Evolutionary conservation across 2,113 vertebrate genomes (phyloP).

Genomic region (western clawed frog (Xenopus tropicalis)): UCB_Xtro_10.0 CM004445.2:20996501-20997000

Average conservation of each 20-base stretch:
- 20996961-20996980: conserved; percentile 35
- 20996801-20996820: conserved; percentile 31
- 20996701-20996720: conserved; percentile 29
- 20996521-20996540: no score
- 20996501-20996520: no score
- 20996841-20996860: conserved; percentile 40
- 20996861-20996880: conserved; percentile 12
- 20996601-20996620: no score
- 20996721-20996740: conserved; percentile 7
- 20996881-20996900: conserved; percentile 31
- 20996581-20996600: no score
- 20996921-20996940: conserved; percentile 11
- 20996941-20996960: conserved; percentile 35
- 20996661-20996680: neutral
- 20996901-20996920: conserved; percentile 37
- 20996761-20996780: conserved; percentile 1
- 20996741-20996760: conserved; percentile 13
- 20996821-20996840: conserved; percentile 33
- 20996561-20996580: no score
- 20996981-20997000: conserved; percentile 31
- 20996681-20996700: conserved; percentile 17
- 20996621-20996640: no score
- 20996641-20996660: no score
- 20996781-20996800: conserved; percentile 21
- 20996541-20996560: no score